These are phyloP conservation scores for Clarias laeviceps DNA, from an alignment of 2,797 vertebrate species.

Conservation along the genomic window DNA sequence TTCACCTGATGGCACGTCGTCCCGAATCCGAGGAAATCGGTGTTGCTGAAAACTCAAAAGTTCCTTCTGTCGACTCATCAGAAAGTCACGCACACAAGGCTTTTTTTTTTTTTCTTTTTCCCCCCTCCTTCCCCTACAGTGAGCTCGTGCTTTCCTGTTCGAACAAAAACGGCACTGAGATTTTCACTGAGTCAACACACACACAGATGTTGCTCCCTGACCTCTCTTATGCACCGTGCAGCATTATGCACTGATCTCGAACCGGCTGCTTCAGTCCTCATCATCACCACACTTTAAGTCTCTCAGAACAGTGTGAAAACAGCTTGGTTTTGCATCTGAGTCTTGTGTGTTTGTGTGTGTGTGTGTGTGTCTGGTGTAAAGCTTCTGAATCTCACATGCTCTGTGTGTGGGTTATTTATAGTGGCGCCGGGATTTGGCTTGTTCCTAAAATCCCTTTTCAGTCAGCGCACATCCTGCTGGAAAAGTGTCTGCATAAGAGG, in stretches of 20 bases:
- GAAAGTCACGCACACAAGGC: conserved; percentile 8
- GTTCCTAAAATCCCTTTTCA: conserved; percentile 48
- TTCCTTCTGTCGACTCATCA: conserved; percentile 10
- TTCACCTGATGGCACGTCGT: not conserved
- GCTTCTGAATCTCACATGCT: conserved; percentile 37
- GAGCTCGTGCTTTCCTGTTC: conserved; percentile 46
- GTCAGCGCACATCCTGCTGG: conserved; percentile 42
- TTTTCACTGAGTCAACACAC: conserved; percentile 52
- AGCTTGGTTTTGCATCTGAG: no score
- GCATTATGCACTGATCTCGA: not conserved
- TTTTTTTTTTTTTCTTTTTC: conserved; percentile 25
- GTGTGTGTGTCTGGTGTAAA: not conserved
- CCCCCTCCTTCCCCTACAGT: not conserved
- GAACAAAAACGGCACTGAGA: conserved; percentile 36
- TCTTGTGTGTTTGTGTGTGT: not conserved
- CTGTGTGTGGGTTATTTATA: conserved; percentile 53
- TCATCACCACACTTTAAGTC: not conserved
- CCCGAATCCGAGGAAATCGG: not conserved
- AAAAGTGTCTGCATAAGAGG: not conserved
- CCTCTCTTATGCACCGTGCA: conserved; percentile 25
- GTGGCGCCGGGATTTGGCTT: conserved; percentile 61
- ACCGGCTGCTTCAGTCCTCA: not conserved
- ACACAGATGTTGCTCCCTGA: conserved; percentile 54
- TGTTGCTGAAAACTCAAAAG: not conserved
- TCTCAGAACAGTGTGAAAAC: not conserved